These are phyloP conservation scores for Atrina japonica DNA, from an alignment of 2,888 invertebrate genomes.

Conservation along the genomic window DNA sequence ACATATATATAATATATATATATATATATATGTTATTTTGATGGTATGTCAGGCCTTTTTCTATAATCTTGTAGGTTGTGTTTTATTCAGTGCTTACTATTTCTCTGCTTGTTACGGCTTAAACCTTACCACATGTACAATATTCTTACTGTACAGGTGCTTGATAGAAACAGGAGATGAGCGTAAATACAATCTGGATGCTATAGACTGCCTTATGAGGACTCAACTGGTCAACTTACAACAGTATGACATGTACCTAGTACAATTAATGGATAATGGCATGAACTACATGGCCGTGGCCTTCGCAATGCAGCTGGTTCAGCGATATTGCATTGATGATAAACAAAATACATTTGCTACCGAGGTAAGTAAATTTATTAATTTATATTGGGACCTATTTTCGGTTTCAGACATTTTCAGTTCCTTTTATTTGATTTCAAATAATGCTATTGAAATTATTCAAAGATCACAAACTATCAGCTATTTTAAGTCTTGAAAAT, in stretches of 20 bases:
- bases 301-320: conserved; percentile 95
- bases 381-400: neutral
- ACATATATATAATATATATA: too few relatives aligned
- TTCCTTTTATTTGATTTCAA: neutral
- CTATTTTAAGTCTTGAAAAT: too few relatives aligned
- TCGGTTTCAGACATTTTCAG: neutral
- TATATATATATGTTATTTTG: too few relatives aligned
- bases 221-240: conserved; percentile 90
- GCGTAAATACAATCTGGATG: conserved; percentile 93
- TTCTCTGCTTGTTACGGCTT: too few relatives aligned
- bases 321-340: conserved; percentile 91
- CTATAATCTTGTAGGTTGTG: too few relatives aligned
- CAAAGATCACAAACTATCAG: too few relatives aligned
- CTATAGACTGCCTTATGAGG: conserved; percentile 92
- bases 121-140: too few relatives aligned
- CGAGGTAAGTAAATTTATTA: conserved; percentile 50
- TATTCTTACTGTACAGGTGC: conserved; percentile 80
- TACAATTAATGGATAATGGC: conserved; percentile 88
- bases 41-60: too few relatives aligned
- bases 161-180: conserved; percentile 95
- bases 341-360: conserved; percentile 64
- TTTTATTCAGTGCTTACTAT: too few relatives aligned
- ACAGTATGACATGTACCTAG: conserved; percentile 81
- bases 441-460: too few relatives aligned
- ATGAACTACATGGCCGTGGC: conserved; percentile 90